phyloP scores from a whole-genome alignment of 2,797 vertebrate species.

The Aplochiton taeniatus region DNA sequence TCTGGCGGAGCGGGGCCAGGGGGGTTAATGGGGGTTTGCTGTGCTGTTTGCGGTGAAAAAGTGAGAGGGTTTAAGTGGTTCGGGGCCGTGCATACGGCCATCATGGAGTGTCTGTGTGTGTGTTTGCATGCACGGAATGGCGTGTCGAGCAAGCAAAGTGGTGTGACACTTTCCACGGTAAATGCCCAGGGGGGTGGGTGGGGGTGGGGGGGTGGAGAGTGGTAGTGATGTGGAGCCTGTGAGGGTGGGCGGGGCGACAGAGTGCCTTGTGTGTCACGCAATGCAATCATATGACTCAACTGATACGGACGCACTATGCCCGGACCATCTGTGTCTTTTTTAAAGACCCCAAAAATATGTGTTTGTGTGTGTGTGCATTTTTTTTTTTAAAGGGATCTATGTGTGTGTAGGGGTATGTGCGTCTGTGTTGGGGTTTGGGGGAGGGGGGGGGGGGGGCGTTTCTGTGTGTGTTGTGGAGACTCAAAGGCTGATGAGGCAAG shows the following conservation, averaged over 20 bases:
- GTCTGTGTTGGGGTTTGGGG: background rate
- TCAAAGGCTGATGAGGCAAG: conserved; percentile 66
- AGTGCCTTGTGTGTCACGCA: conserved; percentile 20
- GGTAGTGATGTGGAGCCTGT: conserved; percentile 21
- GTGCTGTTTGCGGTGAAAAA: conserved; percentile 12
- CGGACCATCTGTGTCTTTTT: no score
- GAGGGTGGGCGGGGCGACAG: conserved; percentile 24
- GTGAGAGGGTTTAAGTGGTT: conserved; percentile 8
- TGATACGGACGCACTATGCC: background rate
- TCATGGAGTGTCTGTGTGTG: conserved; percentile 15
- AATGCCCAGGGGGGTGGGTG: conserved; percentile 17
- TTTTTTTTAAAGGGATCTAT: no score
- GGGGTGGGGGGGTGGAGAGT: conserved; percentile 20
- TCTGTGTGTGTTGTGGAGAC: no score
- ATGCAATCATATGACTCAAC: conserved; percentile 5
- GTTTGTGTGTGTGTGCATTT: conserved; percentile 21
- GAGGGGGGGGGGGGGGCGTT: background rate
- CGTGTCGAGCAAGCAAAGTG: background rate
- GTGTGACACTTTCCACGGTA: conserved; percentile 24
- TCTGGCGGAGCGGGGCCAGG: conserved; percentile 12
- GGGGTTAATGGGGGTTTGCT: conserved; percentile 16
- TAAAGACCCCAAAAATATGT: no score
- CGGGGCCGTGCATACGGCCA: no score
- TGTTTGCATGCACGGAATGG: conserved; percentile 15
- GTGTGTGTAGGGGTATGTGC: conserved; percentile 26